Base-by-base conservation (phyloP, 1,140 invertebrate genomes). In the Cydia strobilella region DNA sequence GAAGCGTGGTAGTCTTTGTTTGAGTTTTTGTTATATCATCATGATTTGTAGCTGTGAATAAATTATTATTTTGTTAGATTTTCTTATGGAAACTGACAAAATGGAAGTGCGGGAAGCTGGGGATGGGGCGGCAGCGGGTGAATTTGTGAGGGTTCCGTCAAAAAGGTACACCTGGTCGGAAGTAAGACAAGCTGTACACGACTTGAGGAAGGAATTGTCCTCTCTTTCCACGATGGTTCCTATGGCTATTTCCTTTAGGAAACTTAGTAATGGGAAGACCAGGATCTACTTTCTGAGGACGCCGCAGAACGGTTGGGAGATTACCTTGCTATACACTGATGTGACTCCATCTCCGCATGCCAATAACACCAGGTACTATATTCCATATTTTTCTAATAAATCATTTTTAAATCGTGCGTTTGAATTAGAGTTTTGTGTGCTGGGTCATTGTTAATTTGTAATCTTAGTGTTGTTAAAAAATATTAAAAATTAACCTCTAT, bases 211-310 rank as follows among this genome's bases (percentile, higher is more conserved):
- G 76, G 95, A 96, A 81, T 85, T 98, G 27, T 96, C 96, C 1
- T 95, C 95, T 63, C 93, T 97, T 72, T 97, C 96, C 0, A 95
- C 95, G 0, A 96, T 96, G 91, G 95, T 97, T 20, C 97, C 97
- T 12, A 96, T 95, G 76, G 95, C 95, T 39, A 95, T 98, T 81
- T 95, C 96, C 18, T 98, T 98, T 92, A 93, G 97, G 65, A 95
- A 94, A 74, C 91, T 97, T 31, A 94, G 94, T 31, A 96, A 97
- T 92, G 96, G 96, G 69, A 95, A 96, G 75, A 96, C 94, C 51
- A 94, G 97, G 84, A 96, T 98, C 82, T 99, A 98, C 93, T 99
- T 98, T 90, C 94, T 99, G 18, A 96, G 97, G 77, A 96, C 96
- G 13, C 96, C 96, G 0, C 95, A 95, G 13, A 97, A 97, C 83